A percentile compares a stretch with the other conserved stretches of the same genome.
Evolutionary conservation across 92 coral and sea anemone genomes (phyloP).

Genomic region (Parazoanthus atlanticus): DNA sequence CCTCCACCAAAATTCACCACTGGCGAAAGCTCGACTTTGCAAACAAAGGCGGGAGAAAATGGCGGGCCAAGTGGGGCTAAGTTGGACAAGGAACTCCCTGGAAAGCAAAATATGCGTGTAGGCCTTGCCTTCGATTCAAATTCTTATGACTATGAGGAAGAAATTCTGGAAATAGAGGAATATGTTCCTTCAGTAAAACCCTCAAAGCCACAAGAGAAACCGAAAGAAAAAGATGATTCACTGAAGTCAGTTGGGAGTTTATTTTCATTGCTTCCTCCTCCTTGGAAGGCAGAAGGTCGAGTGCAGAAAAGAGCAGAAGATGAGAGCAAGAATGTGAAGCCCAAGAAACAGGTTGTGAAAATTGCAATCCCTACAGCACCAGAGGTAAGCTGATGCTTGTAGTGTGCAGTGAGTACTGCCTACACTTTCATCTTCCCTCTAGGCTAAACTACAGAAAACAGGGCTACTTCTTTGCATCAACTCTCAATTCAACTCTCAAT

Average conservation of each 20-base stretch:
- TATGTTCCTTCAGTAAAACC: conserved; percentile 65
- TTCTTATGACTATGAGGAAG: conserved; percentile 57
- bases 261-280: conserved; percentile 89
- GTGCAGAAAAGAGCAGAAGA: conserved; percentile 49
- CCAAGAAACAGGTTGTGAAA: conserved; percentile 72
- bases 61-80: neutral
- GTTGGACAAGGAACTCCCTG: neutral
- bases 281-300: conserved; percentile 73
- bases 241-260: conserved; percentile 89
- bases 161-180: conserved; percentile 78
- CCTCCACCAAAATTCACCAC: conserved; percentile 29
- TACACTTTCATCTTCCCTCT: too few relatives aligned
- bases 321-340: conserved; percentile 52
- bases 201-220: conserved; percentile 39
- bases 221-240: conserved; percentile 40
- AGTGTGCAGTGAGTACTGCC: too few relatives aligned
- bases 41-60: neutral
- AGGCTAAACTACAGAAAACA: too few relatives aligned
- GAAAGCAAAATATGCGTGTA: neutral
- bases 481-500: too few relatives aligned
- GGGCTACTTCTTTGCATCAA: too few relatives aligned
- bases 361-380: conserved; percentile 75
- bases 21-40: neutral
- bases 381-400: conserved; percentile 53
- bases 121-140: neutral